Evolutionary conservation across 2,797 vertebrate genomes (phyloP).

Genomic region (Paratrypauchen microcephalus): DNA sequence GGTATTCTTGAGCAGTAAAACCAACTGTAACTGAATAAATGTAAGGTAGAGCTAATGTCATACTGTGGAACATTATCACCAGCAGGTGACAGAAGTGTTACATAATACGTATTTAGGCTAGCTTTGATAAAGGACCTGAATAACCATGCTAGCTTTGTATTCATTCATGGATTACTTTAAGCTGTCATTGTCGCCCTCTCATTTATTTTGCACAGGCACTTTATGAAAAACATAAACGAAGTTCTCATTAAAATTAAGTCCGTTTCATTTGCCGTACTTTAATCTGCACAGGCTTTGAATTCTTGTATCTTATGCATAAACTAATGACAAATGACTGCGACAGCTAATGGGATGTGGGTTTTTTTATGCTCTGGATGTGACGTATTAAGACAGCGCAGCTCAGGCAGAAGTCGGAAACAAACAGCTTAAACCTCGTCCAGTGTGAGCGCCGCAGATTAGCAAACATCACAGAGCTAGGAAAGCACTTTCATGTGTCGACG

Average conservation of each 20-base stretch:
- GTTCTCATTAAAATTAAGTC: background rate
- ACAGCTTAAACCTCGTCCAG: constrained; percentile 15
- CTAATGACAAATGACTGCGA: constrained; percentile 25
- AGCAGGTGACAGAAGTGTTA: no score
- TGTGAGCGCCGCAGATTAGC: constrained; percentile 43
- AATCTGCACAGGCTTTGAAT: background rate
- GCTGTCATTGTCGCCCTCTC: constrained; percentile 1
- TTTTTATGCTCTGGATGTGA: constrained; percentile 25
- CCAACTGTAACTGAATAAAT: no score
- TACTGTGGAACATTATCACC: no score
- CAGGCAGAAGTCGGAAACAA: constrained; percentile 12
- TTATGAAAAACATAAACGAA: background rate
- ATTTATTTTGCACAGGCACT: constrained; percentile 33
- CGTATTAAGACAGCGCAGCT: constrained; percentile 4
- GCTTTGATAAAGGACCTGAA: no score
- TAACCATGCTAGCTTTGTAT: background rate
- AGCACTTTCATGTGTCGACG: constrained; percentile 59
- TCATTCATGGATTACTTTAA: background rate
- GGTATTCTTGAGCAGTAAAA: no score
- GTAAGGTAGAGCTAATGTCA: no score
- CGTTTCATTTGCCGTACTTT: background rate
- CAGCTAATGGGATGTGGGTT: constrained; percentile 24
- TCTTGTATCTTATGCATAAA: constrained; percentile 11
- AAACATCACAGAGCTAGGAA: constrained; percentile 45
- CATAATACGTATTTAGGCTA: no score